Evolutionary conservation across 1,140 invertebrate genomes (phyloP), one percentile per base, ranked within the genome.

Genomic region (Drosophila ohnishii): DNA sequence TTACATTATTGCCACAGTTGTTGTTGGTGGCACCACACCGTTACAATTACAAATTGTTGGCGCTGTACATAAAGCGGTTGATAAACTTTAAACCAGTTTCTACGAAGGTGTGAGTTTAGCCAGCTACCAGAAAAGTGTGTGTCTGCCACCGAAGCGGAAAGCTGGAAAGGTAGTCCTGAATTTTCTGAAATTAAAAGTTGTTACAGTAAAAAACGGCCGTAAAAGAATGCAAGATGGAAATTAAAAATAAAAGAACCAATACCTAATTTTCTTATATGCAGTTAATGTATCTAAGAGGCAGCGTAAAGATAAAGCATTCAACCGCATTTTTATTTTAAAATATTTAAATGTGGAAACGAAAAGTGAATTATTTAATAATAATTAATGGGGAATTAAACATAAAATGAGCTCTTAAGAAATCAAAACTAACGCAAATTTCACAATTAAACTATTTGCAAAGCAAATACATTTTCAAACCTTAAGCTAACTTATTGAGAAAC

Each of bases 21-120:
- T 58, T 63, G 45, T 48, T 80, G 72, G 40, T 65, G 51, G 40
- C 62, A 60, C 63, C 48, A 51, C 84, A 79, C 63, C 59, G 79
- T 65, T 79, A 78, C 84, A 84, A 78, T 88, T 84, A 88, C 84
- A 78, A 88, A 80, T 84, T 70, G 62, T 70, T 84, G 71, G 64
- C 72, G 58, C 74, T 73, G 71, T 66, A 73, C 67, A 73, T 70
- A 75, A 37, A 65, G 82, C 67, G 62, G 74, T 55, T 53, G 55
- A 82, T 72, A 86, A 70, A 86, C 86, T 71, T 59, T 42, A 87
- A 87, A 87, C 84, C 84, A 75, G 84, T 87, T 87, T 55, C 34
- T 88, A 22, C 32, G 32, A 19, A 87, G 59, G 62, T 67, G 63
- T 76, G 80, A 62, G 62, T 44, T 42, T 53, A 53, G 56, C 57